Evolutionary conservation across 2,797 vertebrate species (phyloP).

Genomic region (Pangasius djambal): DNA sequence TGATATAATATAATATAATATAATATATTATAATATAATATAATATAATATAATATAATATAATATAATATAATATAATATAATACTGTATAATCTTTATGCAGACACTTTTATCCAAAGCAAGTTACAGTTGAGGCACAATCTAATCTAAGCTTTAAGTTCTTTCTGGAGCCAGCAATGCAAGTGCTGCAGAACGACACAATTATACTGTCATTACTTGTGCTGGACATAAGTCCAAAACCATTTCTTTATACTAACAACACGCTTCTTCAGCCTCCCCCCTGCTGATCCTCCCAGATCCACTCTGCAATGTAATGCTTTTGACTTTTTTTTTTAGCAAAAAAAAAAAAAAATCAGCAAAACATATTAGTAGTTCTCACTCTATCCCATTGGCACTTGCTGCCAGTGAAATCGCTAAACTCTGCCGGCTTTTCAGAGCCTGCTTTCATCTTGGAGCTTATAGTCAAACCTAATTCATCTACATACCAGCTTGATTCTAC

Average conservation of each 20-base stretch:
- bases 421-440: not conserved
- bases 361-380: not conserved
- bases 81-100: not conserved
- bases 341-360: not conserved
- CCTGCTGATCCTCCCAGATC: not conserved
- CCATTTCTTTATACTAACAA: not conserved
- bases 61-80: not conserved
- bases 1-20: not conserved
- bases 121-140: not conserved
- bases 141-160: not conserved
- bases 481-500: not conserved
- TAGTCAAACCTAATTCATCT: conserved; percentile 22
- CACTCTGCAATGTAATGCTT: not conserved
- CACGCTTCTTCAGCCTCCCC: not conserved
- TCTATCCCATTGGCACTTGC: not conserved
- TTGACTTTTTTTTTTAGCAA: not conserved
- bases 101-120: not conserved
- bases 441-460: conserved; percentile 43
- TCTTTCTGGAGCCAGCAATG: not conserved
- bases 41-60: not conserved
- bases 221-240: not conserved
- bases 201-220: not conserved
- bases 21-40: not conserved
- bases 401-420: not conserved
- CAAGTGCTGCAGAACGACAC: not conserved